These are phyloP conservation scores for Aspidiotus destructor DNA, from an alignment of 2,888 invertebrate genomes.

Conservation along the genomic window DNA sequence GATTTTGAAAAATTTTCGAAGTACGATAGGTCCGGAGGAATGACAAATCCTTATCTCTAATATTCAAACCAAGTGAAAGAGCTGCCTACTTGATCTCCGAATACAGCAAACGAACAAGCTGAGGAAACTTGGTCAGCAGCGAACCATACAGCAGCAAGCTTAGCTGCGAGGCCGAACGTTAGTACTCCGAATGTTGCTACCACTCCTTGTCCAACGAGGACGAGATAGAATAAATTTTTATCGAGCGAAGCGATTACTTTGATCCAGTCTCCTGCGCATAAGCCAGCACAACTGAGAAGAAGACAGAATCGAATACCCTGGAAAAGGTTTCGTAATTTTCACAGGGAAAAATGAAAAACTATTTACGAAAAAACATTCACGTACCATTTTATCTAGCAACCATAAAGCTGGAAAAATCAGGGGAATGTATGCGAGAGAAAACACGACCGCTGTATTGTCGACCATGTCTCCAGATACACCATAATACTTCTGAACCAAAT, in stretches of 20 bases:
- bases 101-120: slow-evolving; percentile 94
- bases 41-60: no score
- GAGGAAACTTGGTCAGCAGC: slow-evolving; percentile 91
- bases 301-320: slow-evolving; percentile 75
- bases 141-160: slow-evolving; percentile 95
- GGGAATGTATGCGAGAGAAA: slow-evolving; percentile 93
- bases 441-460: slow-evolving; percentile 96
- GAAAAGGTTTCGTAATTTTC: not conserved
- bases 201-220: slow-evolving; percentile 80
- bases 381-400: slow-evolving; percentile 85
- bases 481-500: slow-evolving; percentile 70
- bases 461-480: slow-evolving; percentile 59
- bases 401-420: slow-evolving; percentile 95
- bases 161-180: slow-evolving; percentile 83
- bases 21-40: no score
- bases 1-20: no score
- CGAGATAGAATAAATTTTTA: slow-evolving; percentile 75
- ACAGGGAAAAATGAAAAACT: no score
- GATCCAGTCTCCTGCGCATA: slow-evolving; percentile 80
- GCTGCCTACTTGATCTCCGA: slow-evolving; percentile 83
- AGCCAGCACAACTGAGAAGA: slow-evolving; percentile 73
- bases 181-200: slow-evolving; percentile 83
- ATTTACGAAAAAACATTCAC: slow-evolving; percentile 39
- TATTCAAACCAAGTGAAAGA: no score
- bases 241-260: slow-evolving; percentile 78